Percentiles rank a stretch among this genome's conserved stretches.
Evolutionary conservation across 2,888 invertebrate genomes (phyloP).

Genomic region (Eurytoma adleriae): DNA sequence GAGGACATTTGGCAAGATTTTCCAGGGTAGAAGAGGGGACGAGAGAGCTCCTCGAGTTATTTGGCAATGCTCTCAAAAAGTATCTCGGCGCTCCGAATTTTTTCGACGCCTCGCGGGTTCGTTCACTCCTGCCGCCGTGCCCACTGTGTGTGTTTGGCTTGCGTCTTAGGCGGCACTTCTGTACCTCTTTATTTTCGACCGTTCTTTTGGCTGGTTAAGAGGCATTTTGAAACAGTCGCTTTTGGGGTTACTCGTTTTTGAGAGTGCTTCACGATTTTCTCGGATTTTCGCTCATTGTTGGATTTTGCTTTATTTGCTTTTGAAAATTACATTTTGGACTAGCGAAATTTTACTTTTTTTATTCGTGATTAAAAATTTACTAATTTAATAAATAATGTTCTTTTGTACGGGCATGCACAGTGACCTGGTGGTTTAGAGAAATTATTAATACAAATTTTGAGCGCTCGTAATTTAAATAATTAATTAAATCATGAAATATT

Average conservation of each 20-base stretch:
- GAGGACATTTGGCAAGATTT: conserved; percentile 58
- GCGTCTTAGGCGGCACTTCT: conserved; percentile 20
- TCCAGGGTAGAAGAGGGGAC: conserved; percentile 19
- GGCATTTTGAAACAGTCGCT: conserved; percentile 18
- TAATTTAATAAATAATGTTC: too few species aligned
- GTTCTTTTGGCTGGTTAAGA: conserved; percentile 2
- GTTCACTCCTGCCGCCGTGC: conserved; percentile 10
- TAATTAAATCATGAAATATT: too few species aligned
- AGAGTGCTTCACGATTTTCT: conserved; percentile 27
- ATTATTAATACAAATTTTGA: too few species aligned
- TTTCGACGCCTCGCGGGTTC: conserved; percentile 18
- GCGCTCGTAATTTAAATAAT: too few species aligned
- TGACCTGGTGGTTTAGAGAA: too few species aligned
- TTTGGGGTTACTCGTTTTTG: conserved; percentile 39
- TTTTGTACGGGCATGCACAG: too few species aligned
- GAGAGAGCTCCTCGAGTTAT: conserved; percentile 51
- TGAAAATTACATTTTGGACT: too few species aligned
- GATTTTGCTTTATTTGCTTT: conserved; percentile 18
- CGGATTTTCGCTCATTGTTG: conserved; percentile 41
- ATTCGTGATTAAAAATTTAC: too few species aligned
- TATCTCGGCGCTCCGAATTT: conserved; percentile 49
- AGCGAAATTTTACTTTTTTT: too few species aligned
- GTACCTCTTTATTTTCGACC: conserved; percentile 11
- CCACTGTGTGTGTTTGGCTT: conserved; percentile 41
- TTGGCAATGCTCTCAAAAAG: conserved; percentile 55